Evolutionary conservation across 1,140 invertebrate genomes (phyloP).

Genomic region (Pissodes strobi): DNA sequence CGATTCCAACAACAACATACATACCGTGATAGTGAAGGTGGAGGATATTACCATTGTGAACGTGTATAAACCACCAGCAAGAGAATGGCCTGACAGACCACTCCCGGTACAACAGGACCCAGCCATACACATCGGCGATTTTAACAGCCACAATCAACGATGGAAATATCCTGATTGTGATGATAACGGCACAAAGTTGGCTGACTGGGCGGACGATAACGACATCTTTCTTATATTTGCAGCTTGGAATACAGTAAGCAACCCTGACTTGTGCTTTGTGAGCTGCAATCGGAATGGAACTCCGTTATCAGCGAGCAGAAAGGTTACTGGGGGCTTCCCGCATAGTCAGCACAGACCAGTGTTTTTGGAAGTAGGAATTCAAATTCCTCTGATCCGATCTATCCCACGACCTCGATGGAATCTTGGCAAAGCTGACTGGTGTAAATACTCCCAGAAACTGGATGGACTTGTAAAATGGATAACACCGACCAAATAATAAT

Average conservation of each 20-base stretch:
- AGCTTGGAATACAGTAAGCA: constrained; percentile 20
- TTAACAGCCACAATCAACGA: constrained; percentile 26
- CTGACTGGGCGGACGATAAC: constrained; percentile 25
- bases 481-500: too few relatives aligned
- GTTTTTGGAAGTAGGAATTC: constrained; percentile 18
- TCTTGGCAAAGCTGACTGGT: constrained; percentile 19
- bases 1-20: too few relatives aligned
- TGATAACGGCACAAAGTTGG: constrained; percentile 18
- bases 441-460: too few relatives aligned
- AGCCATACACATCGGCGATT: constrained; percentile 22
- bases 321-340: constrained; percentile 25
- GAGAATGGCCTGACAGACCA: too few relatives aligned
- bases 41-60: too few relatives aligned
- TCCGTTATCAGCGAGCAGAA: constrained; percentile 10
- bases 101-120: too few relatives aligned
- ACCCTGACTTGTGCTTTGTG: constrained; percentile 33
- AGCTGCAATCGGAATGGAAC: not conserved
- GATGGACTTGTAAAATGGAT: too few relatives aligned
- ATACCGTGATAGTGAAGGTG: too few relatives aligned
- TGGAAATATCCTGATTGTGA: constrained; percentile 22
- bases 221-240: too few relatives aligned
- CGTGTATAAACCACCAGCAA: too few relatives aligned
- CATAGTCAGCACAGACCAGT: constrained; percentile 32
- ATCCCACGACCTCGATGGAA: constrained; percentile 29
- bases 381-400: constrained; percentile 19